These are phyloP conservation scores for Amphipyra tragopoginis DNA, from an alignment of 2,888 invertebrate species.

Conservation along the genomic window DNA sequence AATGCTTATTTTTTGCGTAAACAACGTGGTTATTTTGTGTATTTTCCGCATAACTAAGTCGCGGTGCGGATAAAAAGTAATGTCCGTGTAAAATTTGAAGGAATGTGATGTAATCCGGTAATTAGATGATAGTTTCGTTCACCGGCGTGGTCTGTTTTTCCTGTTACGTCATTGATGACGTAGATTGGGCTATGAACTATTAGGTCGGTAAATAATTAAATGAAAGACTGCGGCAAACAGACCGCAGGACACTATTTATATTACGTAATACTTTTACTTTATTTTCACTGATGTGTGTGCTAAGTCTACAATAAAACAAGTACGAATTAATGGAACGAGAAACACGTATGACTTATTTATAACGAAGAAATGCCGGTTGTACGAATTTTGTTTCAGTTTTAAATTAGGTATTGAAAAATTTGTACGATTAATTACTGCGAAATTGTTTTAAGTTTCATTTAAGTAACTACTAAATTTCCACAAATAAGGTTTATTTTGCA, in stretches of 20 bases:
- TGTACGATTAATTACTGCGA: neutral
- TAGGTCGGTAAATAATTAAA: conserved; percentile 69
- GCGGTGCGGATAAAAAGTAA: conserved; percentile 26
- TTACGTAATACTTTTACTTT: conserved; percentile 58
- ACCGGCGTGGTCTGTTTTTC: conserved; percentile 62
- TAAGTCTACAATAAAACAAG: conserved; percentile 11
- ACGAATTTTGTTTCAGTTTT: neutral
- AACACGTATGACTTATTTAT: conserved; percentile 4
- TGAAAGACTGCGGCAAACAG: conserved; percentile 65
- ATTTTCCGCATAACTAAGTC: conserved; percentile 16
- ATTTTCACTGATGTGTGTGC: conserved; percentile 21
- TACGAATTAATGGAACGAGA: neutral
- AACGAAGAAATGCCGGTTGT: conserved; percentile 16
- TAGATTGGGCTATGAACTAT: conserved; percentile 58
- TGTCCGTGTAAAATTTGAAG: conserved; percentile 20
- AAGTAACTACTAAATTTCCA: neutral
- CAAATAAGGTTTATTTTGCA: too few species aligned
- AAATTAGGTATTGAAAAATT: neutral
- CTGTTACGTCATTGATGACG: conserved; percentile 80
- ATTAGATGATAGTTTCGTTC: conserved; percentile 60
- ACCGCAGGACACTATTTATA: conserved; percentile 49
- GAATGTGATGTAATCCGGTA: conserved; percentile 54
- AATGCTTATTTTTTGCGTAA: conserved; percentile 48
- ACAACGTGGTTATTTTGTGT: conserved; percentile 40
- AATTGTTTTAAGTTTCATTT: conserved; percentile 1